These are phyloP conservation scores for Heliconius eleuchia DNA, from an alignment of 1,140 invertebrate species.

Conservation along the genomic window DNA sequence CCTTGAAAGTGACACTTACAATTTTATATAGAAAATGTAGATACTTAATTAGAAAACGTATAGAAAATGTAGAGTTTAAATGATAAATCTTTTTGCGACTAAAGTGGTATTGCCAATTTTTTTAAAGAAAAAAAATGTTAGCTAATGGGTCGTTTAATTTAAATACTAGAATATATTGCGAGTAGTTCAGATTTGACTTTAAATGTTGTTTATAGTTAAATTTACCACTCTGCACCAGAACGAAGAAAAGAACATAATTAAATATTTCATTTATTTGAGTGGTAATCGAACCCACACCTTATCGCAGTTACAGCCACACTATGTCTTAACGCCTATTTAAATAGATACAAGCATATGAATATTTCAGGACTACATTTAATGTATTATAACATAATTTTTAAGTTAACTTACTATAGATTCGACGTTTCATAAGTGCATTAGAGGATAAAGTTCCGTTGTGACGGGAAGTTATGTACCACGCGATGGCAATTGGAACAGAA, in stretches of 20 bases:
- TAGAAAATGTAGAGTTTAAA: not conserved
- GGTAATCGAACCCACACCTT: too few relatives aligned
- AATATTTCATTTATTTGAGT: too few relatives aligned
- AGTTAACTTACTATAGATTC: not conserved
- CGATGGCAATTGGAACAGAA: slow-evolving; percentile 1
- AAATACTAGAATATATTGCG: not conserved
- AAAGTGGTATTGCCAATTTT: not conserved
- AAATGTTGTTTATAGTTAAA: not conserved
- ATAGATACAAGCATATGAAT: too few relatives aligned
- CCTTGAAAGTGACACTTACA: slow-evolving; percentile 4
- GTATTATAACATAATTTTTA: not conserved
- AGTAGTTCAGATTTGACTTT: not conserved
- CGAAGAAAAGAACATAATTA: too few relatives aligned
- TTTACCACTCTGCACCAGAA: too few relatives aligned
- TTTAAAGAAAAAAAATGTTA: not conserved
- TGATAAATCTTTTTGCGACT: not conserved
- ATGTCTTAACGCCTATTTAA: too few relatives aligned
- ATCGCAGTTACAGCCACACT: too few relatives aligned
- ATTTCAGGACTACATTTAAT: not conserved
- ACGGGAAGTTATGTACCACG: slow-evolving; percentile 1
- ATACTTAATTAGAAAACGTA: not conserved
- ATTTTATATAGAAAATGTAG: not conserved
- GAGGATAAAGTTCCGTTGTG: slow-evolving; percentile 6
- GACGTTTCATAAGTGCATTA: not conserved
- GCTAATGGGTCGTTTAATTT: not conserved